Base-by-base conservation (phyloP, 2,113 vertebrate species). In the Corythornis vintsioides region DNA sequence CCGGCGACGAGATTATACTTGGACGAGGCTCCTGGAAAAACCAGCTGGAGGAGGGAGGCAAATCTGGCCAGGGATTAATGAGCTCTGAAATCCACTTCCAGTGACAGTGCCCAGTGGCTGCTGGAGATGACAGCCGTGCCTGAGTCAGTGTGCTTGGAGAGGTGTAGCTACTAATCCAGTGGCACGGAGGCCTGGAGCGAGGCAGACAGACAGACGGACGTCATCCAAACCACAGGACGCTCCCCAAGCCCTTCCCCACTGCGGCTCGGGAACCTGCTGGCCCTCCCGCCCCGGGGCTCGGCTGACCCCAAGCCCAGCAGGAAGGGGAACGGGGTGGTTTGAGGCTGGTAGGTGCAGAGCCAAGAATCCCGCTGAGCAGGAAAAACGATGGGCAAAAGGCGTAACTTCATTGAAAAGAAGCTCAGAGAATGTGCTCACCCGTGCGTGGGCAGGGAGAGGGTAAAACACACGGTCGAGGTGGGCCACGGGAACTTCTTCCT, bases 21-120 rank as follows among this genome's bases (percentile, higher is more conserved):
- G 94, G 92, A 92, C 2, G 6, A 75, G 48, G 56, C 48, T 86
- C 65, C 94, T 92, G 82, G 87, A 92, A 95, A 93, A 94, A 93
- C 18, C 89, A 94, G 91, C 89, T 81, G 94, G 83, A 67, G 57
- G 84, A 94, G 84, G 75, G 82, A 85, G 78, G 80, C 69, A 47
- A 73, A 71, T 22, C 72, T 31, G 40, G 89, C 83, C 75, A 69
- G 92, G 94, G 88, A 93, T 93, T 84, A 89, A 89, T 42, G 79
- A 94, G 67, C 7, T 0, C 61, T 86, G 91, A 93, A 91, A 95
- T 85, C 72, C 82, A 89, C 90, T 89, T 89, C 84, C 87, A 40
- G 4, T 28, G 84, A 45, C 77, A 61, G 89, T 74, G 90, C 85
- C 89, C 82, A 4, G 69, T 71, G 84, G 81, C 73, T 89, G 94